Base-by-base conservation (phyloP, 2,888 invertebrate species). In the Drosophila mettleri region DNA sequence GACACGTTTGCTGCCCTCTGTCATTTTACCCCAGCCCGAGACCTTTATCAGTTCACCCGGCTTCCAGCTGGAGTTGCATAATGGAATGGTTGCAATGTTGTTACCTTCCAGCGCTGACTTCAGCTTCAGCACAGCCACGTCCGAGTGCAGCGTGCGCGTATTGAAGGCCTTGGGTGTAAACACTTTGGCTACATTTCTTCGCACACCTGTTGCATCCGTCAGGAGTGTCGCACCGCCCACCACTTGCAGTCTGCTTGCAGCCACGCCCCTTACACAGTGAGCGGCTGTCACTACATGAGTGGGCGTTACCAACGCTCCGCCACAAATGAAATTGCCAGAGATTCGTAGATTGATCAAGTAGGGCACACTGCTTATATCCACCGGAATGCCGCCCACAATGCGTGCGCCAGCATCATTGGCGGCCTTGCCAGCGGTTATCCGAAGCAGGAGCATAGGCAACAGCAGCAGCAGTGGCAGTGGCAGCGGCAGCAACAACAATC, bases 261-360 rank as follows among this genome's bases (percentile, higher is more conserved):
- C 36, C 4, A 80, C 51, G 4, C 88, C 88, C 24, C 79, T 72
- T 0, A 90, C 76, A 46, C 91, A 92, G 52, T 92, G 92, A 0
- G 91, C 91, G 1, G 91, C 92, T 0, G 91, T 91, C 1, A 92
- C 62, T 22, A 92, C 88, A 65, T 89, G 89, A 3, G 65, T 84
- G 6, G 78, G 55, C 18, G 82, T 80, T 12, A 89, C 71, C 61
- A 91, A 61, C 4, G 89, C 73, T 14, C 91, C 92, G 20, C 91
- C 92, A 60, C 92, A 91, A n/a, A 80, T 67, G 46, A 89, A 90
- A 18, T 41, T 61, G 1, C 82, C 86, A 3, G 71, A 43, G 3
- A 81, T 53, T 14, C 82, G 79, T 18, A 91, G 45, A 55, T 85
- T 82, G 1, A 91, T 75, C 61, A 90, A 63, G 57, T 88, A 92